A percentile compares a stretch with the other conserved stretches of the same genome.
Conservation (phyloP, 1,140 invertebrate genomes). For the Coptotermes formosanus region DNA sequence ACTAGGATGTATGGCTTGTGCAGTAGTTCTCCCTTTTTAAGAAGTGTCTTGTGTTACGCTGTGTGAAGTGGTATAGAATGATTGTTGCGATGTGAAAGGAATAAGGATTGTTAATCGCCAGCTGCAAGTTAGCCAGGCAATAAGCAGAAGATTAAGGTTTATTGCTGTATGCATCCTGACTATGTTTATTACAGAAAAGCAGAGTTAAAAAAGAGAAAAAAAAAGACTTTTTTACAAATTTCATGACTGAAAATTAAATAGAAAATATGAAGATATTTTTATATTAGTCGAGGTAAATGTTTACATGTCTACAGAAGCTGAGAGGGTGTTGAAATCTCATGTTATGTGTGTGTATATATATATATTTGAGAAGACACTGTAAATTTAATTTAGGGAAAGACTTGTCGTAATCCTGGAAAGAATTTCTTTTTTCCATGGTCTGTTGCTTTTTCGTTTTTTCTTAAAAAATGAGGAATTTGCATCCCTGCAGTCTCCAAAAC, state of each 20-base stretch:
- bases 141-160: background rate
- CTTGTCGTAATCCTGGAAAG: background rate
- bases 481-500: background rate
- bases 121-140: background rate
- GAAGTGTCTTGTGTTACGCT: background rate
- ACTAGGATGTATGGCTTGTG: background rate
- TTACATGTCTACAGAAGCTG: background rate
- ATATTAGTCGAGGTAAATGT: conserved; percentile 21
- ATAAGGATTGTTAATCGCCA: background rate
- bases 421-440: background rate
- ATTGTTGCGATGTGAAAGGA: background rate
- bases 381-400: conserved; percentile 22
- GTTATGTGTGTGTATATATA: conserved; percentile 6
- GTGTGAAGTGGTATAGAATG: background rate
- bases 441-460: background rate
- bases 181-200: background rate
- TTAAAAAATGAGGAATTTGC: background rate
- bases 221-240: background rate
- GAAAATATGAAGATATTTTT: conserved; percentile 25
- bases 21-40: too few species aligned
- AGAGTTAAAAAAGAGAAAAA: background rate
- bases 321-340: conserved; percentile 11
- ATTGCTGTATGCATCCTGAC: background rate
- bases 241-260: background rate
- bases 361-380: conserved; percentile 15